Percentiles rank a stretch among this genome's conserved stretches.
These are phyloP conservation scores for Salarias fasciatus DNA, from an alignment of 2,797 vertebrate genomes.

Conservation along the genomic window DNA sequence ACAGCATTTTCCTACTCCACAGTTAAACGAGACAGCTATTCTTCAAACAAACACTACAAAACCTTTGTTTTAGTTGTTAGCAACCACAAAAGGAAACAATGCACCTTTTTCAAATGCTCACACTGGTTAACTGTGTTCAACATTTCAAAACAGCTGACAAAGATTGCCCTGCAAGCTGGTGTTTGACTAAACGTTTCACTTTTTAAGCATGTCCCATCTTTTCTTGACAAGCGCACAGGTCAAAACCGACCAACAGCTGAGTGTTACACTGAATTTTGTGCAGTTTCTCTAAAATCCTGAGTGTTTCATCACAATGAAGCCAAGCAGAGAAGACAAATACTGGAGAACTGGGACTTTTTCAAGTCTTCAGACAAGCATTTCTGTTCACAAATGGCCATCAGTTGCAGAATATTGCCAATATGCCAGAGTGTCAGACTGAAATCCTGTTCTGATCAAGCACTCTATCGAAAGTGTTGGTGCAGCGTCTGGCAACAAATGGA, in stretches of 20 bases:
- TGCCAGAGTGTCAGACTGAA: constrained; percentile 27
- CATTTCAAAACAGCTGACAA: not conserved
- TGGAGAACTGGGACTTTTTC: constrained; percentile 1
- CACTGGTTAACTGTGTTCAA: not conserved
- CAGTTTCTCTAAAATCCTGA: constrained; percentile 17
- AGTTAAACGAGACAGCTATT: too few relatives aligned
- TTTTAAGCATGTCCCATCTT: not conserved
- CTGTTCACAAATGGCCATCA: constrained; percentile 50
- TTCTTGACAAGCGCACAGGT: not conserved
- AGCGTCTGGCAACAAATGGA: constrained; percentile 44
- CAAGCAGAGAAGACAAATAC: not conserved
- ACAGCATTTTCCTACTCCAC: too few relatives aligned
- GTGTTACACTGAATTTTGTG: not conserved
- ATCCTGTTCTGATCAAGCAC: constrained; percentile 54
- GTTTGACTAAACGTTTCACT: not conserved
- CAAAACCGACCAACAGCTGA: not conserved
- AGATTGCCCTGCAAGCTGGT: not conserved
- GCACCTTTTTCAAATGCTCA: not conserved
- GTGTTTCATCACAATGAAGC: constrained; percentile 19
- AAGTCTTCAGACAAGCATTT: constrained; percentile 15
- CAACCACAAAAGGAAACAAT: not conserved
- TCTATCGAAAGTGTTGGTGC: constrained; percentile 16
- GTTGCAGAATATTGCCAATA: constrained; percentile 54
- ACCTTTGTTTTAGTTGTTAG: not conserved
- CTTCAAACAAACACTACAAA: too few relatives aligned